A percentile compares a stretch with the other conserved stretches of the same genome.
phyloP scores from a whole-genome alignment of 2,113 vertebrate species.

The Oreochromis niloticus region DNA sequence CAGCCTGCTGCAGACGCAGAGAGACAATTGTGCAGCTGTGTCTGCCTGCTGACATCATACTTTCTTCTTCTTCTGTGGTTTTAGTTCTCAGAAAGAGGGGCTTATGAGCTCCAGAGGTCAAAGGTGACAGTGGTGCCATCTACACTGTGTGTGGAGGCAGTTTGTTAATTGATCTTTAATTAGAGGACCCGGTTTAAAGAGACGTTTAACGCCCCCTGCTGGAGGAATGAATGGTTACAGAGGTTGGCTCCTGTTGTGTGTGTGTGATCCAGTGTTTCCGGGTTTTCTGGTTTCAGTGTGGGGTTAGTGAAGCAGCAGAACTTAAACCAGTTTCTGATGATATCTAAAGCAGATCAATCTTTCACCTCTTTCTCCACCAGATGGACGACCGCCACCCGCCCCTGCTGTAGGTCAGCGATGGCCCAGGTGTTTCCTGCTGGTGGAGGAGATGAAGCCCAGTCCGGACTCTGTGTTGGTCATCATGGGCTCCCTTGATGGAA shows the following conservation, averaged over 20 bases:
- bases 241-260: not conserved
- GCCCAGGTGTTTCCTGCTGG: conserved; percentile 19
- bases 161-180: not conserved
- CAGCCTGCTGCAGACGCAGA: not conserved
- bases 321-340: not conserved
- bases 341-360: not conserved
- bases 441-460: conserved; percentile 12
- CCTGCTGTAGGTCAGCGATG: conserved; percentile 42
- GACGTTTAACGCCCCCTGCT: not conserved
- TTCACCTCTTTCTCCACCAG: conserved; percentile 36
- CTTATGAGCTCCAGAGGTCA: conserved; percentile 4
- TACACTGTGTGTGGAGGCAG: not conserved
- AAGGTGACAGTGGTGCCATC: conserved; percentile 20
- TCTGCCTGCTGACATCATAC: conserved; percentile 26
- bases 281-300: not conserved
- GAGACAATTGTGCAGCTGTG: conserved; percentile 7
- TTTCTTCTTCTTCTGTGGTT: conserved; percentile 25
- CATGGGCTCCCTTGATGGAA: conserved; percentile 73
- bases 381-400: conserved; percentile 44
- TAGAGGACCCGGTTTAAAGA: not conserved
- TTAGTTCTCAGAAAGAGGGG: not conserved
- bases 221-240: not conserved
- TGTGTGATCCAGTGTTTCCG: not conserved
- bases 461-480: conserved; percentile 46
- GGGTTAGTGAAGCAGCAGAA: not conserved